Evolutionary conservation across 2,797 vertebrate species (phyloP).

Genomic region (Hephaestus fuliginosus): DNA sequence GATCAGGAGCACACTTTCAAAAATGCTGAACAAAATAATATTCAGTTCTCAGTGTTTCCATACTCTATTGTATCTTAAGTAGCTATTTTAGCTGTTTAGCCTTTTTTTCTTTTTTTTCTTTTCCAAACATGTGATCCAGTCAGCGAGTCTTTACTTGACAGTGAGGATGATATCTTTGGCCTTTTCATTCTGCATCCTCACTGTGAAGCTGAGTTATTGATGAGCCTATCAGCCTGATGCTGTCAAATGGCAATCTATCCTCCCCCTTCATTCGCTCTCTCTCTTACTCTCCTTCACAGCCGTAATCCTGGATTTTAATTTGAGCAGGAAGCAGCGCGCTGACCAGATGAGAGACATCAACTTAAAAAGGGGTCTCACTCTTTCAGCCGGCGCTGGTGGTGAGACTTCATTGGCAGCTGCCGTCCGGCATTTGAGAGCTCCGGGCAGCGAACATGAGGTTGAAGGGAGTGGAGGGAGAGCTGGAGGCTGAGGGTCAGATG

Average conservation of each 20-base stretch:
- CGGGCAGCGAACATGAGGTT: slow-evolving; percentile 31
- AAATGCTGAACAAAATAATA: neutral
- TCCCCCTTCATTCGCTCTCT: slow-evolving; percentile 11
- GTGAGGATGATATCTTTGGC: slow-evolving; percentile 44
- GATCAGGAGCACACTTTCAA: slow-evolving; percentile 7
- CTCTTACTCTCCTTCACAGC: slow-evolving; percentile 14
- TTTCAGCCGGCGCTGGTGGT: slow-evolving; percentile 18
- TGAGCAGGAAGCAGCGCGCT: slow-evolving; percentile 26
- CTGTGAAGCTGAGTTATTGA: slow-evolving; percentile 62
- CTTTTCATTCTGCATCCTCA: slow-evolving; percentile 47
- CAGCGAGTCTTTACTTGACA: slow-evolving; percentile 1
- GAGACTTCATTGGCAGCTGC: slow-evolving; percentile 68
- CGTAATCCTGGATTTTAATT: slow-evolving; percentile 62
- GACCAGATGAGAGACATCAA: slow-evolving; percentile 46
- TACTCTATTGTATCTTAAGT: neutral
- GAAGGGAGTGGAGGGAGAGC: slow-evolving; percentile 47
- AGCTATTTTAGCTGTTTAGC: neutral
- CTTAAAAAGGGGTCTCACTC: slow-evolving; percentile 33
- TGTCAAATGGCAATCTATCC: slow-evolving; percentile 40
- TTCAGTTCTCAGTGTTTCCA: neutral
- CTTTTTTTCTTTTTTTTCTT: neutral
- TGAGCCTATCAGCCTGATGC: slow-evolving; percentile 58
- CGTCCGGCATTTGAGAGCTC: slow-evolving; percentile 50
- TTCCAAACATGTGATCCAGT: neutral
- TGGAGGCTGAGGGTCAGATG: slow-evolving; percentile 41